These are phyloP conservation scores for Atlantisia rogersi DNA, from an alignment of 2,113 vertebrate genomes.

Conservation along the genomic window DNA sequence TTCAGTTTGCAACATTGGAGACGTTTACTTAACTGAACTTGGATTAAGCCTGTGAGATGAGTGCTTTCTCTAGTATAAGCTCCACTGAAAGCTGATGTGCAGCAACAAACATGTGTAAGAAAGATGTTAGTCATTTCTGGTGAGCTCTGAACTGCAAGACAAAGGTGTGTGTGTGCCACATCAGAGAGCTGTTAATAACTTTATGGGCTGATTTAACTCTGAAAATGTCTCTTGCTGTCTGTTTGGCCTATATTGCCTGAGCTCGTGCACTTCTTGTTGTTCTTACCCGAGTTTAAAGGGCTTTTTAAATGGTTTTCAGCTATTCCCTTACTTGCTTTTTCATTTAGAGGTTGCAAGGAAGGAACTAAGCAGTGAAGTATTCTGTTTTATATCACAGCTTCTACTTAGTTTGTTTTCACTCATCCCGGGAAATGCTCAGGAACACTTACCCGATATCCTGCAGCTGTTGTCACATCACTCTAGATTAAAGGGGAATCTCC, in stretches of 20 bases:
- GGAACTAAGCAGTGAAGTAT: conserved; percentile 77
- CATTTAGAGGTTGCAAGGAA: conserved; percentile 46
- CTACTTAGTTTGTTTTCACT: conserved; percentile 88
- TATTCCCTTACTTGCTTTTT: conserved; percentile 43
- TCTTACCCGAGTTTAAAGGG: background rate
- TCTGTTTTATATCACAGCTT: conserved; percentile 85
- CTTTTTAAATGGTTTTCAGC: conserved; percentile 4
- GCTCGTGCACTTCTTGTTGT: background rate
- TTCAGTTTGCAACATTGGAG: background rate
- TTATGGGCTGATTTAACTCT: background rate
- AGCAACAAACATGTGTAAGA: background rate
- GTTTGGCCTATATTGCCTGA: background rate
- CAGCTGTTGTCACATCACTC: conserved; percentile 81
- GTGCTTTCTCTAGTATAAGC: background rate
- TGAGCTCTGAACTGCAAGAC: background rate
- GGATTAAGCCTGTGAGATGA: conserved; percentile 56
- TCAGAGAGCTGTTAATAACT: background rate
- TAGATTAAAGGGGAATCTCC: conserved; percentile 82
- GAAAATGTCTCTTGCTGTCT: conserved; percentile 14
- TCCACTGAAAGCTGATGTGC: background rate
- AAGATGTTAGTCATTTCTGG: background rate
- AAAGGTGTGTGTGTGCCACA: background rate
- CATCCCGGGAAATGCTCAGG: conserved; percentile 84
- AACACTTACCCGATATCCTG: conserved; percentile 84
- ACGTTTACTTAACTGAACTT: background rate